phyloP scores from a whole-genome alignment of 1,140 invertebrate species.

The Drosophila busckii region DNA sequence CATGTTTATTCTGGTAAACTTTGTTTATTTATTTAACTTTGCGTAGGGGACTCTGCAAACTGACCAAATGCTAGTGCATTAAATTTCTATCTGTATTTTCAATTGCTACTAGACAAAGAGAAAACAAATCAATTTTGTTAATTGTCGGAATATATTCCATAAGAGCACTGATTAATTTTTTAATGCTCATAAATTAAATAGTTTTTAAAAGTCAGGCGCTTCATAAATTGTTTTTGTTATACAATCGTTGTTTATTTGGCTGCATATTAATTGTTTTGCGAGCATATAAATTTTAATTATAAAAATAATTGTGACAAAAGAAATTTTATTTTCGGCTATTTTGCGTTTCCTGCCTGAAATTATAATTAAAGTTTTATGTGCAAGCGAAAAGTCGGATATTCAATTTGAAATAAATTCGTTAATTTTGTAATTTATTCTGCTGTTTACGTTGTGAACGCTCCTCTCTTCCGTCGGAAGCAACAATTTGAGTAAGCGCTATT shows the following conservation, averaged over 20 bases:
- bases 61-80: too few relatives aligned
- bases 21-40: too few relatives aligned
- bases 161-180: not conserved
- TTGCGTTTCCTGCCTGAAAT: constrained; percentile 38
- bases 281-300: constrained; percentile 11
- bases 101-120: too few relatives aligned
- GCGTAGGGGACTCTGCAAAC: too few relatives aligned
- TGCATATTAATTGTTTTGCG: constrained; percentile 9
- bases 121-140: too few relatives aligned
- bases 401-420: constrained; percentile 55
- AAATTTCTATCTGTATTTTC: too few relatives aligned
- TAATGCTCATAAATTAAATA: constrained; percentile 21
- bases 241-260: not conserved
- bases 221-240: not conserved
- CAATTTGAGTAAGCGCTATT: constrained; percentile 56
- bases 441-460: constrained; percentile 11
- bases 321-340: constrained; percentile 6
- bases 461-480: constrained; percentile 38
- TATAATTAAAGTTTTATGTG: constrained; percentile 29
- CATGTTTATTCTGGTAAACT: too few relatives aligned
- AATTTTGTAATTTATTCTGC: constrained; percentile 57
- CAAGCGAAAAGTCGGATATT: constrained; percentile 45
- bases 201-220: not conserved
- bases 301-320: constrained; percentile 1
- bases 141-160: constrained; percentile 1